Conservation (phyloP, 1,140 invertebrate species). For the Calephelis virginiensis region DNA sequence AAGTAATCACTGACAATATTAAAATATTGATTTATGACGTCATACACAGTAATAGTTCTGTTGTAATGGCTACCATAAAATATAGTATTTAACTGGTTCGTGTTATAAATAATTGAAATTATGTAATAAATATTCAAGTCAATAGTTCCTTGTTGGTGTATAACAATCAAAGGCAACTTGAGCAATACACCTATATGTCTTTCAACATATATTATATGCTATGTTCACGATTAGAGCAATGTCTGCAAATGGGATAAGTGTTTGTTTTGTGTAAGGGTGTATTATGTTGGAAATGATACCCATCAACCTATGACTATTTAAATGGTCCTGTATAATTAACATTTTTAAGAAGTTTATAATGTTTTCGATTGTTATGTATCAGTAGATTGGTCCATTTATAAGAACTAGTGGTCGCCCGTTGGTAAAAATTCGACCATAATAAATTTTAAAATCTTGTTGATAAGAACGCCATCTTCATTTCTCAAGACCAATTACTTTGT, state of each 20-base stretch:
- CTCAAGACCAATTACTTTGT: too few species aligned
- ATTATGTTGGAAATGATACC: neutral
- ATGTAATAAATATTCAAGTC: slow-evolving; percentile 12
- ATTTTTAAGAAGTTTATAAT: neutral
- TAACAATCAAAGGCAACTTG: slow-evolving; percentile 2
- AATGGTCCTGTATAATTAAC: neutral
- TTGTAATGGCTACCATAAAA: neutral
- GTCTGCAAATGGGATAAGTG: neutral
- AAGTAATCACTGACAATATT: too few species aligned
- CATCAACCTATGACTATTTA: neutral
- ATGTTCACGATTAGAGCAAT: slow-evolving; percentile 9
- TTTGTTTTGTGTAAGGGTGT: neutral
- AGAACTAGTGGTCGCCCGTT: too few species aligned
- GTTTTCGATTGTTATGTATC: too few species aligned
- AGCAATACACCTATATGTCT: slow-evolving; percentile 4
- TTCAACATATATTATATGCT: neutral
- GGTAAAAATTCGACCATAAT: too few species aligned
- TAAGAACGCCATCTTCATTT: too few species aligned
- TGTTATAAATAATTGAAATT: slow-evolving; percentile 17
- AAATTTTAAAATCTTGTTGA: too few species aligned
- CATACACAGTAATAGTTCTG: too few species aligned
- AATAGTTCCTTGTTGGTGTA: slow-evolving; percentile 2
- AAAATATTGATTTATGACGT: too few species aligned
- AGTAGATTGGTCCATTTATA: too few species aligned
- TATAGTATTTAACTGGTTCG: neutral